phyloP scores from a whole-genome alignment of 2,888 invertebrate genomes.

The Barypeithes pellucidus region DNA sequence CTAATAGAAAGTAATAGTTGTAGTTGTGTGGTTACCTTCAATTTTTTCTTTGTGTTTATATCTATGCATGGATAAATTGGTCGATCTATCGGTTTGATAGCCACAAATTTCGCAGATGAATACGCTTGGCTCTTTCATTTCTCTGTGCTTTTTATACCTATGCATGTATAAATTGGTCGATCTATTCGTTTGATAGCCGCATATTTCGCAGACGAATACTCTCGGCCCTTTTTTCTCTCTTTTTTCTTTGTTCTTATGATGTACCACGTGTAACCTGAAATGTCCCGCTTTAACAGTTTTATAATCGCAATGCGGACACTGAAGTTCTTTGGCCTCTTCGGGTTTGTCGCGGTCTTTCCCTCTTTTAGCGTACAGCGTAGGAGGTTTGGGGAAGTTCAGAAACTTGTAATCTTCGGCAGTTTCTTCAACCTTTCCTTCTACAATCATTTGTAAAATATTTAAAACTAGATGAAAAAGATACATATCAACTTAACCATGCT shows the following conservation, averaged over 20 bases:
- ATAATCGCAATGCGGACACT: constrained; percentile 5
- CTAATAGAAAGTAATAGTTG: too few relatives aligned
- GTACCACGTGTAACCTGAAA: not conserved
- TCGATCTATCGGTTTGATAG: not conserved
- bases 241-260: not conserved
- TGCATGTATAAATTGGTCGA: not conserved
- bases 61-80: not conserved
- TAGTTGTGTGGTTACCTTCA: too few relatives aligned
- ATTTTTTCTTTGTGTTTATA: too few relatives aligned
- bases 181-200: not conserved
- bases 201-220: not conserved
- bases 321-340: not conserved
- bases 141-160: not conserved
- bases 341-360: not conserved
- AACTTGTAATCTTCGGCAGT: too few relatives aligned
- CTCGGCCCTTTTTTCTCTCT: not conserved
- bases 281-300: not conserved
- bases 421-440: too few relatives aligned
- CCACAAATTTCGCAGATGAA: not conserved
- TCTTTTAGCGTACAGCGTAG: not conserved
- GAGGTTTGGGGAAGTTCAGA: not conserved
- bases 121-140: not conserved
- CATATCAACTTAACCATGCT: too few relatives aligned
- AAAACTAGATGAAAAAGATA: too few relatives aligned
- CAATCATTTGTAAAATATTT: too few relatives aligned